phyloP scores from a whole-genome alignment of 1,140 invertebrate genomes.

The Calliphora vicina region DNA sequence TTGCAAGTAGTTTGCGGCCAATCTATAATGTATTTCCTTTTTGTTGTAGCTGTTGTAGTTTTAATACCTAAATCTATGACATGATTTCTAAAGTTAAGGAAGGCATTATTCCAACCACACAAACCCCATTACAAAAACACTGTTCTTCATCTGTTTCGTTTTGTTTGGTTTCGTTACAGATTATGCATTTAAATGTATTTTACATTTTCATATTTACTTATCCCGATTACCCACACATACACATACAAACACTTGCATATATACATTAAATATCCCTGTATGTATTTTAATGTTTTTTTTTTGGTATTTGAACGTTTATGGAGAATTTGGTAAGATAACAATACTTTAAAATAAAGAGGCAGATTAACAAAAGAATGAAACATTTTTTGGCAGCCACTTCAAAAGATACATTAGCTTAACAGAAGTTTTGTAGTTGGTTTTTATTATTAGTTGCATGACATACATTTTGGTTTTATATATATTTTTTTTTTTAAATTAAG shows the following conservation, averaged over 20 bases:
- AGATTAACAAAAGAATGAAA: constrained; percentile 29
- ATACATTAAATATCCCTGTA: neutral
- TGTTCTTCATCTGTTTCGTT: neutral
- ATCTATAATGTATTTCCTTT: constrained; percentile 17
- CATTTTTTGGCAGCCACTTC: constrained; percentile 27
- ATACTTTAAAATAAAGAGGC: constrained; percentile 12
- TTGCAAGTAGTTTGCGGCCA: constrained; percentile 10
- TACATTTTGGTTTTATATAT: neutral
- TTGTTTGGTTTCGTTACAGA: neutral
- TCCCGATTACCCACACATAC: constrained; percentile 3
- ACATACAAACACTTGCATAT: neutral
- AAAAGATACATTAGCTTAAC: constrained; percentile 33
- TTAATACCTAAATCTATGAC: constrained; percentile 21
- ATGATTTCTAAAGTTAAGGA: constrained; percentile 21
- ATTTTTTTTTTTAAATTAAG: neutral
- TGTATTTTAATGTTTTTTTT: neutral
- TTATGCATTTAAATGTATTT: constrained; percentile 11
- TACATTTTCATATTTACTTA: constrained; percentile 21
- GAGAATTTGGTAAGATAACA: neutral
- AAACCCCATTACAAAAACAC: neutral
- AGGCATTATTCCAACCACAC: neutral
- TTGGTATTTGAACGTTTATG: neutral
- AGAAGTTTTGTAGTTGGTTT: neutral
- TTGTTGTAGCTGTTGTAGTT: neutral
- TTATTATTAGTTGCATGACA: neutral